Evolutionary conservation across 1,140 invertebrate genomes (phyloP).

Genomic region (Apis laboriosa): DNA sequence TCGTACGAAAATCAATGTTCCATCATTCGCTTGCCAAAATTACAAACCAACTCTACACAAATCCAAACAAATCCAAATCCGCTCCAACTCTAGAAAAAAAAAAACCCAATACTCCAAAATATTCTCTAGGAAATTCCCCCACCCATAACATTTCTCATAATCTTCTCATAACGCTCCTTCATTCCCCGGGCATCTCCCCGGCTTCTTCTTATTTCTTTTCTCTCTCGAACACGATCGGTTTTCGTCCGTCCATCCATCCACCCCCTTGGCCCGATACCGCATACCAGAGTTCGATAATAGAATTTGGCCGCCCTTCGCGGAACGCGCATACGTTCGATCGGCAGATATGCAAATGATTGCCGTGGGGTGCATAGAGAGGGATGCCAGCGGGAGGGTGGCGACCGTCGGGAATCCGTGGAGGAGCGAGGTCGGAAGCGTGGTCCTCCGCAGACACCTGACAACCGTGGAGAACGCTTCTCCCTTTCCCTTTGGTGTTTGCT

Average conservation of each 20-base stretch:
- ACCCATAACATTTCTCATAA: neutral
- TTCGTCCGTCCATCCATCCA: conserved; percentile 19
- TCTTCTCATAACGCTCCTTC: conserved; percentile 3
- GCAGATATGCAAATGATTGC: conserved; percentile 73
- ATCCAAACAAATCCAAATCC: too few relatives aligned
- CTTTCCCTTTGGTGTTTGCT: conserved; percentile 2
- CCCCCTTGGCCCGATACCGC: conserved; percentile 21
- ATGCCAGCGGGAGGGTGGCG: conserved; percentile 61
- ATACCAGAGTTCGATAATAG: conserved; percentile 70
- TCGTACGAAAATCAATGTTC: too few relatives aligned
- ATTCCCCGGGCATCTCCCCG: conserved; percentile 28
- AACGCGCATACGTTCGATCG: conserved; percentile 61
- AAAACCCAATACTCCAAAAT: too few relatives aligned
- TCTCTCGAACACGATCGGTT: conserved; percentile 1
- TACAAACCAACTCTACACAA: too few relatives aligned
- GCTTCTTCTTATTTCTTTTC: conserved; percentile 42
- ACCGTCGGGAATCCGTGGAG: conserved; percentile 55
- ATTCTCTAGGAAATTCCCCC: neutral
- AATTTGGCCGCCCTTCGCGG: conserved; percentile 70
- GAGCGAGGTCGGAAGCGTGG: neutral
- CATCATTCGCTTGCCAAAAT: too few relatives aligned
- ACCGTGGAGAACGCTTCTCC: neutral
- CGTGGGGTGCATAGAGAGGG: conserved; percentile 56
- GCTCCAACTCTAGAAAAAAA: too few relatives aligned
- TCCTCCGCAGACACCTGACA: conserved; percentile 59